Evolutionary conservation across 2,888 invertebrate genomes (phyloP).

Genomic region (Amaurobius ferox): DNA sequence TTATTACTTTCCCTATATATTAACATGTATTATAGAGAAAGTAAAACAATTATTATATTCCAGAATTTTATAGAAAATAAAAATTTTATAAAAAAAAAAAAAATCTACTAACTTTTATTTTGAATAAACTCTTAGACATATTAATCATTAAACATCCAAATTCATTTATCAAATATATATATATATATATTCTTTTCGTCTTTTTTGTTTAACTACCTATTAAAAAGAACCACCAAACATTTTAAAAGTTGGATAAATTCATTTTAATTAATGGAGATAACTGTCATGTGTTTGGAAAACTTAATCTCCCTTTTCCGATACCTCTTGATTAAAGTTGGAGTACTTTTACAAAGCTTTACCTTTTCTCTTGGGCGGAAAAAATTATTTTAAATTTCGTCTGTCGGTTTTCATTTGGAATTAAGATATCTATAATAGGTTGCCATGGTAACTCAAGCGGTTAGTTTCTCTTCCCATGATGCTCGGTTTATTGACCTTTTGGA

Average conservation of each 20-base stretch:
- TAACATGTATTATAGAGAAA: too few relatives aligned
- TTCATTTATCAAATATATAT: too few relatives aligned
- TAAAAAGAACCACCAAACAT: background rate
- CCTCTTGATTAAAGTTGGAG: constrained; percentile 25
- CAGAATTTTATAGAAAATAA: too few relatives aligned
- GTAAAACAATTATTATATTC: too few relatives aligned
- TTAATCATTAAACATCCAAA: too few relatives aligned
- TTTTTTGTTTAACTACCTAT: background rate
- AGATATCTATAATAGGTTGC: background rate
- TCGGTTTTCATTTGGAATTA: background rate
- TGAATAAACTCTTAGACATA: too few relatives aligned
- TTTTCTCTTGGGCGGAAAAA: background rate
- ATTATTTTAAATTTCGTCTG: background rate
- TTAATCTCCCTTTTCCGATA: background rate
- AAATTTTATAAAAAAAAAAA: too few relatives aligned
- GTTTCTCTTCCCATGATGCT: background rate
- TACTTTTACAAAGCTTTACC: background rate
- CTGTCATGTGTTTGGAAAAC: background rate
- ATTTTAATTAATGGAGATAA: background rate
- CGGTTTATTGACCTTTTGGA: background rate
- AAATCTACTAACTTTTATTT: too few relatives aligned
- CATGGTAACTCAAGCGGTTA: background rate
- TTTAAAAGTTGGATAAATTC: background rate
- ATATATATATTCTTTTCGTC: too few relatives aligned
- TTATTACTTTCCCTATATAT: too few relatives aligned